Conservation (phyloP, 1,140 invertebrate genomes). For the Drosophila saltans region DNA sequence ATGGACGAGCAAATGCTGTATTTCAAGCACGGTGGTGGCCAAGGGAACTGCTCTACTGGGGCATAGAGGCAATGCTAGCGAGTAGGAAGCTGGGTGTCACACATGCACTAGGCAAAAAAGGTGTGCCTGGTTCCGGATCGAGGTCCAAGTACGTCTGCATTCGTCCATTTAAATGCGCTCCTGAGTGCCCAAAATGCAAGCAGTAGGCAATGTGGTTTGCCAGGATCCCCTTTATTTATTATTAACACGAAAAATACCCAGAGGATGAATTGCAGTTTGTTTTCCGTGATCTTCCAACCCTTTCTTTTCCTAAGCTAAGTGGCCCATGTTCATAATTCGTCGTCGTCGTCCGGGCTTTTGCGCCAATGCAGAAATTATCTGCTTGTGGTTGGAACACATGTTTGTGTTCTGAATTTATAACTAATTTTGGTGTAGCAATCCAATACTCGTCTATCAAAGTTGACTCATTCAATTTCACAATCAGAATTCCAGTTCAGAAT, state of each 20-base stretch:
- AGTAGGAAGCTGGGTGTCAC: conserved; percentile 43
- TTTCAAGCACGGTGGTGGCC: conserved; percentile 54
- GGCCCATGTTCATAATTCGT: conserved; percentile 73
- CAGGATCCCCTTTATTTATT: conserved; percentile 71
- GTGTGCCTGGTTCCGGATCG: conserved; percentile 26
- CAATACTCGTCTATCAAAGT: neutral
- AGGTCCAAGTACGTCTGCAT: conserved; percentile 51
- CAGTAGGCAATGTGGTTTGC: conserved; percentile 12
- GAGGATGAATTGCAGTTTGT: conserved; percentile 74
- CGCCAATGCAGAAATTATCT: conserved; percentile 75
- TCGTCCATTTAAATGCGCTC: conserved; percentile 80
- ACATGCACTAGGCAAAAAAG: conserved; percentile 57
- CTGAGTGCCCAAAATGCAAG: conserved; percentile 75
- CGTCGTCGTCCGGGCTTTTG: conserved; percentile 38
- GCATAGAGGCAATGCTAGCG: neutral
- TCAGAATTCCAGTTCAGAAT: neutral
- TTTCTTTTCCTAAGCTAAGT: conserved; percentile 50
- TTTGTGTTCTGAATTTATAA: too few species aligned
- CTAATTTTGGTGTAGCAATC: neutral
- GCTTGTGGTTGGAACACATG: conserved; percentile 76
- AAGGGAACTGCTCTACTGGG: neutral
- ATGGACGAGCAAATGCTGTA: conserved; percentile 82
- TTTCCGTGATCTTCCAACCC: conserved; percentile 10
- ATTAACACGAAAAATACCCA: conserved; percentile 79
- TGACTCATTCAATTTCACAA: neutral